Base-by-base conservation (phyloP, 2,888 invertebrate species). In the Cheilosia soror region DNA sequence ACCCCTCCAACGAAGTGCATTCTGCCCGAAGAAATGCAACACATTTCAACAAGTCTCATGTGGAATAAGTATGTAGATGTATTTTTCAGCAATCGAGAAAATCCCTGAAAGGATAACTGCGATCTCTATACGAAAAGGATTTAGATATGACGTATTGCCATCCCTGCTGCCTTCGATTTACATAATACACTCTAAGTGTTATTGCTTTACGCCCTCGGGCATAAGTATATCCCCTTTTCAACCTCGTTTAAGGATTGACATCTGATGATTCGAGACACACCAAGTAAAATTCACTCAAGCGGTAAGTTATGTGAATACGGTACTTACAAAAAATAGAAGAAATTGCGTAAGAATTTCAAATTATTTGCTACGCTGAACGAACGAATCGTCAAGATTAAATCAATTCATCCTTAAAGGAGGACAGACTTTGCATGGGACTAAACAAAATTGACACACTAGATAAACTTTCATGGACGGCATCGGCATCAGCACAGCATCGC, bases 251-350 rank as follows among this genome's bases (percentile, higher is more conserved):
- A 66, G 72, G 66, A 60, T 68, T 27, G 66, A 51, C 72, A 62
- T 78, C 78, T 77, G 81, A 77, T 71, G 77, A 82, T 71, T 65
- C 78, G 47, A 72, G 60, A 66, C 82, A 77, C 65, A 65, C 77
- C 76, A 71, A 79, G 60, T 75, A 55, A 57, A 55, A 68, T 62
- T 68, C 80, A 75, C 47, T 75, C 65, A 75, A 80, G 57, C 73
- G 66, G 44, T 27, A 47, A 25, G 13, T 31, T 33, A 66, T 65
- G 58, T 37, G 69, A 51, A 40, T 44, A 60, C 47, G 53, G 42
- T 44, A 55, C 62, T n/a, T 37, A 47, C 42, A 25, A 13, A 29
- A 31, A n/a, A 76, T 49, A 42, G 42, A 53, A 47, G 37, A 51
- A 51, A 5, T 4, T 27, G 11, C 13, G 58, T 72, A 15, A 15